A percentile compares a stretch with the other conserved stretches of the same genome.
Evolutionary conservation across 2,113 vertebrate species (phyloP).

Genomic region (Polypterus bichir): DNA sequence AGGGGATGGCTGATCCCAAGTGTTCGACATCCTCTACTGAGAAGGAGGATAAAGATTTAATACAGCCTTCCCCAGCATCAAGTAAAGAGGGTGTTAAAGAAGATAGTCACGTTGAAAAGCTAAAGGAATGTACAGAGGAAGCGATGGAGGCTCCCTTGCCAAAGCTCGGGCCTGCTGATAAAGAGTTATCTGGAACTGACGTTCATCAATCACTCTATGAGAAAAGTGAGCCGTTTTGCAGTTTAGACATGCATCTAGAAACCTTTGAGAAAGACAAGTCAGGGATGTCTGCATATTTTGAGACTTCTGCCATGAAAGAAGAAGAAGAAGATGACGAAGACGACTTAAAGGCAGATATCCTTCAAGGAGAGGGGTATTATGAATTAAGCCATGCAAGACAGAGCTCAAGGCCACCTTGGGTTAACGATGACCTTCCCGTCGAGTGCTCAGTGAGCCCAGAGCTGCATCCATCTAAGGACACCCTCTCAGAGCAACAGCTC

Average conservation of each 20-base stretch:
- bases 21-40: neutral
- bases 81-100: neutral
- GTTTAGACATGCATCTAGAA: constrained; percentile 21
- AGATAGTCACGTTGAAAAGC: neutral
- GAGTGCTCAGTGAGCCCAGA: neutral
- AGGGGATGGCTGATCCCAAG: neutral
- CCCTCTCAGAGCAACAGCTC: constrained; percentile 44
- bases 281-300: constrained; percentile 96
- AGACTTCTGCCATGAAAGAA: constrained; percentile 79
- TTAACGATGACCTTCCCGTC: constrained; percentile 21
- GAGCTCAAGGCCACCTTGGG: constrained; percentile 32
- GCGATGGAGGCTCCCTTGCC: neutral
- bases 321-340: constrained; percentile 35
- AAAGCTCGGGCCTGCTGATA: constrained; percentile 4
- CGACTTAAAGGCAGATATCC: constrained; percentile 25
- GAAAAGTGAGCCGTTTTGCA: neutral
- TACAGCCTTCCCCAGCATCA: neutral
- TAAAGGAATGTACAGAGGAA: neutral
- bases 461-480: constrained; percentile 14
- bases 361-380: constrained; percentile 77
- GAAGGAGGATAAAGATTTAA: neutral
- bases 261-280: constrained; percentile 66
- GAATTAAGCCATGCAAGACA: constrained; percentile 79
- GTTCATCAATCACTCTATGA: neutral
- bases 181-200: constrained; percentile 5